Percentiles rank a stretch among this genome's conserved stretches.
Evolutionary conservation across 2,113 vertebrate genomes (phyloP).

Genomic region (Orcinus orca): DNA sequence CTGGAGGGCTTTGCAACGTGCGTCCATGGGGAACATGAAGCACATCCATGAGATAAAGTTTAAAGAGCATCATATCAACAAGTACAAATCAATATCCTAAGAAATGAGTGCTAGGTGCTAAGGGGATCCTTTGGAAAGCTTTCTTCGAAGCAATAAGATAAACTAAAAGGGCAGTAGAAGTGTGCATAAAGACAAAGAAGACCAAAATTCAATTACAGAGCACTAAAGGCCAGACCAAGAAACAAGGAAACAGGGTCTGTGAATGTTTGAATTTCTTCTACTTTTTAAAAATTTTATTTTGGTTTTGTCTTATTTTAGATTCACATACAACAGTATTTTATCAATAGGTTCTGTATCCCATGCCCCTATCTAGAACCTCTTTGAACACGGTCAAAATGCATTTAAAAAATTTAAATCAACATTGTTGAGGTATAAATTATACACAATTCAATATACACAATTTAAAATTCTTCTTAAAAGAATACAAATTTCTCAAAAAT

Average conservation of each 20-base stretch:
- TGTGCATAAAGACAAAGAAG: not conserved
- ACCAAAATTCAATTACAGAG: not conserved
- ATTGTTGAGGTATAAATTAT: not conserved
- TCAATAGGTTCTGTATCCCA: not conserved
- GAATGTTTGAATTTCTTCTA: not conserved
- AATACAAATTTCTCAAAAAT: not conserved
- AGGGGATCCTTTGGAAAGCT: not conserved
- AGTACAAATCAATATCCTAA: slow-evolving; percentile 48
- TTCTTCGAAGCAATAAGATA: slow-evolving; percentile 42
- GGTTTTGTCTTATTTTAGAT: not conserved
- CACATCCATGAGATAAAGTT: not conserved
- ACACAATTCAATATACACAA: not conserved
- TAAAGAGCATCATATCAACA: slow-evolving; percentile 39
- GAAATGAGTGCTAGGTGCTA: slow-evolving; percentile 36
- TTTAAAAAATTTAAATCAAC: not conserved
- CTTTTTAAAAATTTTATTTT: not conserved
- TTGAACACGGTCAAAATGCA: not conserved
- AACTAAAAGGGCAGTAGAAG: not conserved
- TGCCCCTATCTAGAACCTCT: not conserved
- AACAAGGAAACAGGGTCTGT: not conserved
- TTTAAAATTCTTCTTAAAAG: slow-evolving; percentile 13
- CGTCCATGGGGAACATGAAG: not conserved
- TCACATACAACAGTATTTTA: not conserved
- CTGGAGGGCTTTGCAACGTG: not conserved
- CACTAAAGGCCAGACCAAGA: not conserved